A percentile compares a stretch with the other conserved stretches of the same genome.
phyloP scores from a whole-genome alignment of 2,113 vertebrate genomes.

The Halichoerus grypus region DNA sequence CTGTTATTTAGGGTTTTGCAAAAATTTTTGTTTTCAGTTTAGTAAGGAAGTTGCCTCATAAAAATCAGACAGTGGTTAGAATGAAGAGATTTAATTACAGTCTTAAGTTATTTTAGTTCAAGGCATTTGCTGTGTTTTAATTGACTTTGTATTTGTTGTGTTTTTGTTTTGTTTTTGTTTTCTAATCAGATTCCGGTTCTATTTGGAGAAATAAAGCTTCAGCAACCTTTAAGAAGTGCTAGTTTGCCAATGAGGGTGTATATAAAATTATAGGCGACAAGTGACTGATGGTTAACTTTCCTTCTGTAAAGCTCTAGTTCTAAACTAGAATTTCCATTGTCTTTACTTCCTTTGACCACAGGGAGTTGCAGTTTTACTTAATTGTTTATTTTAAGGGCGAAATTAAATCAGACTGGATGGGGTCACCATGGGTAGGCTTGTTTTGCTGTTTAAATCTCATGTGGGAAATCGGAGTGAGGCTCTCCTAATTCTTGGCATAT shows the following conservation, averaged over 20 bases:
- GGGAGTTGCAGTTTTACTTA: constrained; percentile 77
- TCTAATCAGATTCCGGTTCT: neutral
- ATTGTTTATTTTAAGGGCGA: constrained; percentile 81
- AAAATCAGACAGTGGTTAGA: constrained; percentile 21
- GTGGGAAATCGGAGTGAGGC: neutral
- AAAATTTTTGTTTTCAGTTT: neutral
- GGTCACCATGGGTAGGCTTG: neutral
- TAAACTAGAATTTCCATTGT: constrained; percentile 79
- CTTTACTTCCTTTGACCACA: constrained; percentile 78
- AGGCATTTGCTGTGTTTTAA: neutral
- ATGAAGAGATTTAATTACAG: constrained; percentile 37
- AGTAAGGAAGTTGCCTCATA: constrained; percentile 23
- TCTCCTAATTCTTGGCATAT: constrained; percentile 65
- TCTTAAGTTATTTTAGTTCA: constrained; percentile 38
- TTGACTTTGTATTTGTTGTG: constrained; percentile 3
- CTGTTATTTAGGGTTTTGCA: neutral
- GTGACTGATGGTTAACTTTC: constrained; percentile 74
- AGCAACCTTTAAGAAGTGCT: neutral
- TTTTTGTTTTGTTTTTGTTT: neutral
- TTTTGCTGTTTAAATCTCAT: neutral
- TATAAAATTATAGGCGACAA: constrained; percentile 70
- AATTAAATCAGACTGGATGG: constrained; percentile 52
- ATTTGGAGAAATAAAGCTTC: constrained; percentile 4
- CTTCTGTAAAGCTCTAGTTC: constrained; percentile 64
- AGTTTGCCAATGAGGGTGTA: neutral